Base-by-base conservation (phyloP, 2,888 invertebrate species). In the Eristalis pertinax region DNA sequence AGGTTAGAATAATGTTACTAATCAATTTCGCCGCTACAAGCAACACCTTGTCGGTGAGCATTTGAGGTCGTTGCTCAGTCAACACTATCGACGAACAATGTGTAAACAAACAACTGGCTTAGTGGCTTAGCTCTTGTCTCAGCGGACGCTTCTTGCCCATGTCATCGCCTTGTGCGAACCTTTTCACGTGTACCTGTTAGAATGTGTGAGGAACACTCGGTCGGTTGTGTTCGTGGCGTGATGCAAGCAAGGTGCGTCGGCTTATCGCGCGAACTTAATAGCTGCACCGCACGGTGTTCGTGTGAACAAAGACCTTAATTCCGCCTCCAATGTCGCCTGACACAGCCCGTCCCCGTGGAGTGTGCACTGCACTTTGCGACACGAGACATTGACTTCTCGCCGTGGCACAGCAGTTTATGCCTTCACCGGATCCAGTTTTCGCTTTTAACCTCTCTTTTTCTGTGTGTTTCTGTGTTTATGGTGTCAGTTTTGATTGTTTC, bases 1-100 rank as follows among this genome's bases (percentile, higher is more conserved):
- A 60, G 82, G 76, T 82, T 82, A 82, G 76, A 82, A 82, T 82
- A 67, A 76, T 72, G 70, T 76, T 72, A 38, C 76, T 82, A 82
- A 82, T 76, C 76, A 82, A 62, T 82, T 76, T 72, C 19, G 19
- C 50, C 19, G 19, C 19, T 8, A 8, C 50, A 50, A 50, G 19
- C 50, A 50, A 50, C 50, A 50, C 50, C 19, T 50, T 19, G 50
- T 50, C 50, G 19, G 50, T 19, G 19, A 50, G 50, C 50, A 50
- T 50, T 50, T 50, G 50, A 19, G 50, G n/a, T 50, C 50, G 19
- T 50, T 50, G 50, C 10, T 50, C 50, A 50, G 50, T 50, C 7
- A 50, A 50, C 50, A 50, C 19, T 19, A 2, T 19, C 50, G 19
- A 19, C 19, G 19, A 8, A 50, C 19, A 50, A 50, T 19, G 50